Conservation (phyloP, 1,140 invertebrate genomes). For the Drosophila sechellia region DNA sequence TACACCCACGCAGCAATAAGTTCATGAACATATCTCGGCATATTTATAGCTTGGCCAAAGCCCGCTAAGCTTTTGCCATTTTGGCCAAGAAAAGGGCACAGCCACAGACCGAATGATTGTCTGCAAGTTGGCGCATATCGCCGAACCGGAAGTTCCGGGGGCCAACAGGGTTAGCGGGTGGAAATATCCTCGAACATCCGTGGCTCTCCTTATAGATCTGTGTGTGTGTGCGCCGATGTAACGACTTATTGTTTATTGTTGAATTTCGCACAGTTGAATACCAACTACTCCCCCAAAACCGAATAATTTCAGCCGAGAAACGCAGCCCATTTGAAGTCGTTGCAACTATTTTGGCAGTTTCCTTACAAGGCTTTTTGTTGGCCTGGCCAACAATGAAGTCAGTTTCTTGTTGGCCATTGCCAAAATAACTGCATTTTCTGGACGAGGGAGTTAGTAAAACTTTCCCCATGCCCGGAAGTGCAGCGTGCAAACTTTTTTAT, state of each 20-base stretch:
- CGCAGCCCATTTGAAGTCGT: slow-evolving; percentile 29
- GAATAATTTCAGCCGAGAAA: slow-evolving; percentile 17
- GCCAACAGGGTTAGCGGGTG: slow-evolving; percentile 74
- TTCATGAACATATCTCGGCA: slow-evolving; percentile 29
- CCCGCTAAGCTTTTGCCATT: slow-evolving; percentile 63
- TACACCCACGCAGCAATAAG: slow-evolving; percentile 24
- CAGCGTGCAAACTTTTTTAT: slow-evolving; percentile 50
- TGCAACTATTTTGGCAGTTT: slow-evolving; percentile 77
- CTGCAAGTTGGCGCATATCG: slow-evolving; percentile 76
- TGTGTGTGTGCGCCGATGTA: slow-evolving; percentile 39
- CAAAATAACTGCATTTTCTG: slow-evolving; percentile 60
- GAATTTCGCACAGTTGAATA: slow-evolving; percentile 68
- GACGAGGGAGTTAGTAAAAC: slow-evolving; percentile 65
- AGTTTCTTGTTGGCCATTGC: slow-evolving; percentile 71
- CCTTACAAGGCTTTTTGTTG: slow-evolving; percentile 52
- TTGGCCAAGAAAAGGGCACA: slow-evolving; percentile 53
- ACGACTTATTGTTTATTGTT: slow-evolving; percentile 72
- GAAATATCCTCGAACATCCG: slow-evolving; percentile 1
- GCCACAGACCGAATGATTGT: slow-evolving; percentile 73
- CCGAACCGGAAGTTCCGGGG: slow-evolving; percentile 66
- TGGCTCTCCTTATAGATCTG: slow-evolving; percentile 11
- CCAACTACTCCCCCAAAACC: not conserved
- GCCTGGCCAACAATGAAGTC: slow-evolving; percentile 73
- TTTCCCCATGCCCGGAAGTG: slow-evolving; percentile 60
- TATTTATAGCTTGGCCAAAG: slow-evolving; percentile 64